Conservation (phyloP, 2,113 vertebrate genomes). For the Brienomyrus longianalis region DNA sequence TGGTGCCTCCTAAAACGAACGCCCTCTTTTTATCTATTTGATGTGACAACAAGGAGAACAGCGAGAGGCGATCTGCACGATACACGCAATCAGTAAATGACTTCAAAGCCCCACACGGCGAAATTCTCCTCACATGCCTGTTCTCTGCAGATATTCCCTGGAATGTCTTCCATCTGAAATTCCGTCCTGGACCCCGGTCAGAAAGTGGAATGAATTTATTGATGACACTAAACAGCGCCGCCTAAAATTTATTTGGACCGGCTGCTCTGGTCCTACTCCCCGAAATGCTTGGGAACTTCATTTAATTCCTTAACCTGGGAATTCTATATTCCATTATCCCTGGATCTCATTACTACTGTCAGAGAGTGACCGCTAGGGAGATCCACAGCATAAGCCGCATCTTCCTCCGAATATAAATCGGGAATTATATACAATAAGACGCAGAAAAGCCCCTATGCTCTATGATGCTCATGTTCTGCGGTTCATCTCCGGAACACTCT, state of each 20-base stretch:
- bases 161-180: neutral
- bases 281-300: neutral
- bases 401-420: neutral
- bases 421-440: neutral
- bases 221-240: neutral
- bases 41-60: neutral
- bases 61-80: neutral
- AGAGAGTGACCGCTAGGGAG: neutral
- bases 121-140: neutral
- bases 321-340: slow-evolving; percentile 1
- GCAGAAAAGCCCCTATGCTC: neutral
- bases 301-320: neutral
- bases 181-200: neutral
- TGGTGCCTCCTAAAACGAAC: neutral
- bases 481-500: neutral
- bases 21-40: neutral
- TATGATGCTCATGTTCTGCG: neutral
- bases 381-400: neutral
- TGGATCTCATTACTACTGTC: neutral
- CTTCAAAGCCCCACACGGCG: neutral
- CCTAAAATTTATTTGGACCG: too few species aligned
- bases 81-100: neutral
- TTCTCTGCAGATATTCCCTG: neutral
- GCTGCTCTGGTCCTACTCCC: too few species aligned
- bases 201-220: neutral